Evolutionary conservation across 2,888 invertebrate species (phyloP).

Genomic region (Meteorus cinctellus): DNA sequence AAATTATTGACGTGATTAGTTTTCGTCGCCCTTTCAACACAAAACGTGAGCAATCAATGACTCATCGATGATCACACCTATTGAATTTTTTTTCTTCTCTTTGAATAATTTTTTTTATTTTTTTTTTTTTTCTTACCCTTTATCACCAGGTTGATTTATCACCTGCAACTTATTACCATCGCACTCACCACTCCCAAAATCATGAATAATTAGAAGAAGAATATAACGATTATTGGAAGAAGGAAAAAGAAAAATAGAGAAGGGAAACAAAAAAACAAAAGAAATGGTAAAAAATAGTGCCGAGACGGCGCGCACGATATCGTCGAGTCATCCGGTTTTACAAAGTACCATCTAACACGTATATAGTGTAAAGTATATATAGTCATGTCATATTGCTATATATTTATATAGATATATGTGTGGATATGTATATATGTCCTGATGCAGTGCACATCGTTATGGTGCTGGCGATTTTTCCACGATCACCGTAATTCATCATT

Average conservation of each 20-base stretch:
- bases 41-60: not conserved
- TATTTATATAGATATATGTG: not conserved
- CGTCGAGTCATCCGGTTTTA: conserved; percentile 54
- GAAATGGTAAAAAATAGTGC: conserved; percentile 16
- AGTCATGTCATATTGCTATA: not conserved
- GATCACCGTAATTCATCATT: conserved; percentile 53
- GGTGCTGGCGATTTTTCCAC: conserved; percentile 37
- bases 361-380: not conserved
- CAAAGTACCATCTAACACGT: conserved; percentile 43
- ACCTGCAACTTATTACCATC: conserved; percentile 9
- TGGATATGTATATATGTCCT: conserved; percentile 29
- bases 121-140: not conserved
- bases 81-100: not conserved
- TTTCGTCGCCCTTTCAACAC: not conserved
- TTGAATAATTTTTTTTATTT: not conserved
- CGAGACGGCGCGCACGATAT: conserved; percentile 37
- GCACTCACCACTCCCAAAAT: conserved; percentile 22
- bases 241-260: conserved; percentile 17
- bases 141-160: conserved; percentile 23
- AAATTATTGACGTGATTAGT: no score
- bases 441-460: not conserved
- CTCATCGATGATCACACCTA: conserved; percentile 5
- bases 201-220: conserved; percentile 31
- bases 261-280: not conserved
- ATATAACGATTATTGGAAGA: not conserved